phyloP scores from a whole-genome alignment of 2,888 invertebrate species.

The Tupiocoris notatus region DNA sequence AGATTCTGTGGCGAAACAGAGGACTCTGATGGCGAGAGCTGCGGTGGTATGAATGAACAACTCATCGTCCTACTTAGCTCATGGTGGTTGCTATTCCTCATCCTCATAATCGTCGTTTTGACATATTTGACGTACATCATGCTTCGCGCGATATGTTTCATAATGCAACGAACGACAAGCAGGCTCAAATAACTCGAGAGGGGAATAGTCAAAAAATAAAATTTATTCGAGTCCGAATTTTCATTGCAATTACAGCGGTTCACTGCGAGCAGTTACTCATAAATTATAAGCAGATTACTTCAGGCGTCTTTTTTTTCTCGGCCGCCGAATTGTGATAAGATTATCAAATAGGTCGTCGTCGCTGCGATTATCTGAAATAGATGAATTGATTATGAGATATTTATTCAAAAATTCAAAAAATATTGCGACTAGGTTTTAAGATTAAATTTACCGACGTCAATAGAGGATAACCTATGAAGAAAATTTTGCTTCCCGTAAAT shows the following conservation, averaged over 20 bases:
- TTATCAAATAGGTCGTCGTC: conserved; percentile 21
- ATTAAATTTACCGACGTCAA: conserved; percentile 16
- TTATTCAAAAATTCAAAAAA: neutral
- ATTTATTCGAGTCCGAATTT: neutral
- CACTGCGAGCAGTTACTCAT: neutral
- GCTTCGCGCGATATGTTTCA: conserved; percentile 14
- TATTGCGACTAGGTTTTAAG: neutral
- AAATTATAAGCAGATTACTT: neutral
- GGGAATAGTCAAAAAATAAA: neutral
- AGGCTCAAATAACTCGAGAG: neutral
- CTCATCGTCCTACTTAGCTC: conserved; percentile 1
- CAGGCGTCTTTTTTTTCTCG: neutral
- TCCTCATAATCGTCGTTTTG: neutral
- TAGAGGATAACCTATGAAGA: conserved; percentile 29
- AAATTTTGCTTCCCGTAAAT: conserved; percentile 23
- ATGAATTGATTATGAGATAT: neutral
- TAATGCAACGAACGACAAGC: conserved; percentile 6
- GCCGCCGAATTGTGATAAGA: conserved; percentile 10
- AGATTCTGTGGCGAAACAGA: neutral
- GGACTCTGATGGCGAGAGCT: neutral
- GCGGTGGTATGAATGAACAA: neutral
- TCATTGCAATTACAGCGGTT: neutral
- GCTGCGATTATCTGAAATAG: conserved; percentile 28
- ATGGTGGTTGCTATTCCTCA: conserved; percentile 20
- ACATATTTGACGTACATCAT: conserved; percentile 23